Evolutionary conservation across 2,797 vertebrate species (phyloP), one percentile per base, ranked within the genome.

Genomic region (Sciaenops ocellatus): DNA sequence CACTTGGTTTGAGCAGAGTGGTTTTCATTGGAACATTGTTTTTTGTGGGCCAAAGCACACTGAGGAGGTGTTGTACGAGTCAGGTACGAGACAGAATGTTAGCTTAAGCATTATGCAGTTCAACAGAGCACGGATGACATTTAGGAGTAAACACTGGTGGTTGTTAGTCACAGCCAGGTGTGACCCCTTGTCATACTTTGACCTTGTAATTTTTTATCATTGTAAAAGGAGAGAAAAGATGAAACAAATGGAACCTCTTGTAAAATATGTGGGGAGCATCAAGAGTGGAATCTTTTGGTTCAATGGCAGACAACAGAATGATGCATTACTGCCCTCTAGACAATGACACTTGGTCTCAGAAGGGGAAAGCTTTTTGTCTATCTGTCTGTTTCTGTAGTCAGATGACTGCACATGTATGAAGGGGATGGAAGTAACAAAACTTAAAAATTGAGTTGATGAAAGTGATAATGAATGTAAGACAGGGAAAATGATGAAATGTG

Each of bases 11-110:
- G 20, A 52, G 17, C 42, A 18, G 11, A 20, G 1, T 20, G 42
- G 59, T 69, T 50, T 70, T 74, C 73, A 52, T 67, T 52, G 26
- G 26, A 67, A 51, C 47, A n/a, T 30, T 60, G 41, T 56, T 64
- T 57, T 28, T n/a, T 22, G 52, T 48, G 34, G 13, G 44, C 42
- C 52, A n/a, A 61, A 66, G 30, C 56, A 10, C 41, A 50, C 34
- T 9, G 54, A 67, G 15, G 17, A 17, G 16, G 69, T 10, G 34
- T 17, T 7, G 34, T 13, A n/a, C 41, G 70, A 71, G 28, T 69
- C 24, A 79, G 68, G 18, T 9, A 28, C 20, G 61, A 44, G 59
- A 47, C 16, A 16, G 16, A 63, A 48, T 44, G 57, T 47, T 61
- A n/a, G 15, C 41, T 50, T 26, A 8, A 16, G 44, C 51, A 51